Conservation (phyloP, 2,113 vertebrate genomes). For the Tyrannus savana region DNA sequence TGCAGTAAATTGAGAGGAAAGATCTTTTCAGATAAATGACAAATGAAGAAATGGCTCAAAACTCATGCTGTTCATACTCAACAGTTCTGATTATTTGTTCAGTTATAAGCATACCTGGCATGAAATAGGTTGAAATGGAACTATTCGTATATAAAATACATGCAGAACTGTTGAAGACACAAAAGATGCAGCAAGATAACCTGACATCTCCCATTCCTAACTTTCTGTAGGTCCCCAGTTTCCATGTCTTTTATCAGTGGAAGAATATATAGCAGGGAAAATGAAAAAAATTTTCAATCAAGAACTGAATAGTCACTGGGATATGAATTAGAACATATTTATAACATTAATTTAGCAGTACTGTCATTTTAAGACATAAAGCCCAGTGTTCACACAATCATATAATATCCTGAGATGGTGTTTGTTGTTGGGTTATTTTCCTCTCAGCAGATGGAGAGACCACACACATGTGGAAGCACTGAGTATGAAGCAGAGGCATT, state of each 20-base stretch:
- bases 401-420: not conserved
- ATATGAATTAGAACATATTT: not conserved
- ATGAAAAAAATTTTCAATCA: not conserved
- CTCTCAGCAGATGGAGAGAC: not conserved
- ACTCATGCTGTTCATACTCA: not conserved
- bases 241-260: not conserved
- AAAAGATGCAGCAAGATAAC: not conserved
- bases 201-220: not conserved
- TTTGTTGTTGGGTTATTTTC: not conserved
- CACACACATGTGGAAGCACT: not conserved
- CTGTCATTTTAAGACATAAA: not conserved
- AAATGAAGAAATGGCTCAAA: not conserved
- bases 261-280: not conserved
- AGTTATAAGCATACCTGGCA: not conserved
- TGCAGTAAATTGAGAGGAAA: not conserved
- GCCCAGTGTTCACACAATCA: fast-evolving
- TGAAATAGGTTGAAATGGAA: not conserved
- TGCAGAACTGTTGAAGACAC: not conserved
- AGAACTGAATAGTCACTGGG: not conserved
- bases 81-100: not conserved
- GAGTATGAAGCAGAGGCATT: constrained; percentile 13
- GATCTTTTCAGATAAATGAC: not conserved
- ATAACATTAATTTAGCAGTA: not conserved
- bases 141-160: not conserved
- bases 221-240: not conserved